These are phyloP conservation scores for Cybosia mesomella DNA, from an alignment of 2,888 invertebrate genomes.

Conservation along the genomic window DNA sequence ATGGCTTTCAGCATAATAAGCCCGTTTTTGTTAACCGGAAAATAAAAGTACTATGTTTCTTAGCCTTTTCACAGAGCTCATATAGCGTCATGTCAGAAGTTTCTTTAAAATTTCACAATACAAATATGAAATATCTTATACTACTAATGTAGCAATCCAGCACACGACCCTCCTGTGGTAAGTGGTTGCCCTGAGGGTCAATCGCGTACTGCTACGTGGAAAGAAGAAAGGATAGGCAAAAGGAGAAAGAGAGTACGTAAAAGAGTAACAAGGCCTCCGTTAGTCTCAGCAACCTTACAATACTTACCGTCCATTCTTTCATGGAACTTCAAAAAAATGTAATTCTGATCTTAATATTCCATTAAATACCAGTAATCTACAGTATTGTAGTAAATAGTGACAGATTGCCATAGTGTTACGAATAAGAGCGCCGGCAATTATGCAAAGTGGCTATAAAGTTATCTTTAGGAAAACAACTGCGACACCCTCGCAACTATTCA, in stretches of 20 bases:
- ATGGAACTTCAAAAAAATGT: background rate
- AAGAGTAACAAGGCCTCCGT: background rate
- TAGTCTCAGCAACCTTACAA: background rate
- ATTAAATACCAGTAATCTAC: conserved; percentile 52
- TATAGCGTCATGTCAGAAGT: no score
- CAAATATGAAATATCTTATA: no score
- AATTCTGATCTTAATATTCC: conserved; percentile 20
- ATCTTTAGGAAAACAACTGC: conserved; percentile 82
- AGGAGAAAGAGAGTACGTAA: background rate
- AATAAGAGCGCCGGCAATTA: conserved; percentile 82
- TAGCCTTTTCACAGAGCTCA: no score
- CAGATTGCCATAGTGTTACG: conserved; percentile 83
- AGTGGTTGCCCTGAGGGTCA: no score
- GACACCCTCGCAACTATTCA: conserved; percentile 83
- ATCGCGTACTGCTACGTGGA: no score
- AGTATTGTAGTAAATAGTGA: conserved; percentile 64
- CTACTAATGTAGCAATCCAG: no score
- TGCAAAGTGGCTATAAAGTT: conserved; percentile 84
- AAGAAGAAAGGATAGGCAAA: background rate
- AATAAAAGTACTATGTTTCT: no score
- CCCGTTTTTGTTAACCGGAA: background rate
- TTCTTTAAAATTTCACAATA: no score
- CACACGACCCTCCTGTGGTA: no score
- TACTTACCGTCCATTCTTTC: background rate
- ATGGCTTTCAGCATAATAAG: background rate